Percentiles rank a stretch among this genome's conserved stretches.
Evolutionary conservation across 2,113 vertebrate genomes (phyloP).

Genomic region (Brienomyrus longianalis): DNA sequence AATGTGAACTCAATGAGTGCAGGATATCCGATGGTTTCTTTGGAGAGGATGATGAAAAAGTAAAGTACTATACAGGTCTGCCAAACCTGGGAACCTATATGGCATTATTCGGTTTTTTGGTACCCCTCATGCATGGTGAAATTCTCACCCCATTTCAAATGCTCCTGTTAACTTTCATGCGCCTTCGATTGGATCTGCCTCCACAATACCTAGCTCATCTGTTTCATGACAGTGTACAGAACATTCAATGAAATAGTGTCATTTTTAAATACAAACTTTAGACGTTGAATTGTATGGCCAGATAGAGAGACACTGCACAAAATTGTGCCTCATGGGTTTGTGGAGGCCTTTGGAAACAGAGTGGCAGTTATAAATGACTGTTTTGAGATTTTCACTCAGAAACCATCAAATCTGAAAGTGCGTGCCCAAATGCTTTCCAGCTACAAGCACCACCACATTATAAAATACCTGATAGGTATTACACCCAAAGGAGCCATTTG

Average conservation of each 20-base stretch:
- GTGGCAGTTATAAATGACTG: background rate
- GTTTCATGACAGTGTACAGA: background rate
- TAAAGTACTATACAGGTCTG: too few relatives aligned
- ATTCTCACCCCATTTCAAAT: too few relatives aligned
- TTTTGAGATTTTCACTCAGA: background rate
- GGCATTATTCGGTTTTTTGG: too few relatives aligned
- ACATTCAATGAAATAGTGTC: background rate
- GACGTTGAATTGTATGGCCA: background rate
- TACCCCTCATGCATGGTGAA: too few relatives aligned
- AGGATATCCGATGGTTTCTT: too few relatives aligned
- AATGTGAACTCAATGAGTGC: too few relatives aligned
- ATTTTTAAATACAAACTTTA: background rate
- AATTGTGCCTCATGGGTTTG: background rate
- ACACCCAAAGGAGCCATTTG: conserved; percentile 8
- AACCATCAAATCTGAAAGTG: background rate
- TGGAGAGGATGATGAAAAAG: too few relatives aligned
- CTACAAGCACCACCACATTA: conserved; percentile 3
- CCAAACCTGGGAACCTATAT: too few relatives aligned
- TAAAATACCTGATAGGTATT: conserved; percentile 16
- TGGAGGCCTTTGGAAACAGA: background rate
- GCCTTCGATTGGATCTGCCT: too few relatives aligned
- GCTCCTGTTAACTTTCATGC: too few relatives aligned
- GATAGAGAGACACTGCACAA: background rate
- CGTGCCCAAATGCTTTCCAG: background rate
- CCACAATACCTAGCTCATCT: too few relatives aligned